Evolutionary conservation across 2,888 invertebrate genomes (phyloP), one percentile per base, ranked within the genome.

Genomic region (Microplitis manilae): DNA sequence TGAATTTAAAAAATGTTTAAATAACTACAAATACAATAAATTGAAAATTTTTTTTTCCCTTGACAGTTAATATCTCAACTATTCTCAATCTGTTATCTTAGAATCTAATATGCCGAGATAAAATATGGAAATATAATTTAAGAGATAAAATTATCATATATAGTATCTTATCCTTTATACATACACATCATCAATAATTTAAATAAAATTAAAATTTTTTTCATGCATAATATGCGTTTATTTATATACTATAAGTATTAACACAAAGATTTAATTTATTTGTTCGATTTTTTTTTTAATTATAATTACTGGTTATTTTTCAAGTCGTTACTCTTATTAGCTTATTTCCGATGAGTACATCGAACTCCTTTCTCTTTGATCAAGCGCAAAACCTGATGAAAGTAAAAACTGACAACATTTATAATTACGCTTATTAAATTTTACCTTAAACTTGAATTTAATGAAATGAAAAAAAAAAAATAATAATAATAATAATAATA

Each of bases 381-480:
- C 38, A 68, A 50, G 50, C 50, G 39, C 38, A 62, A 62, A 62
- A 62, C 62, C 2, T 62, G 15, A 62, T 62, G 62, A 62, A 62
- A 62, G 62, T 15, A 15, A 62, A 17, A 17, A 8, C 13, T 50
- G 50, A 8, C 15, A 17, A 15, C 17, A 17, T 62, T 15, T 62
- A 15, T 20, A 17, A 62, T 62, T 20, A 20, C 4, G 15, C 20
- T 20, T 17, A 62, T 20, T 62, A 62, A 62, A 62, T 62, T 59
- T 13, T 59, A 13, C n/a, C 59, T 59, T 59, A 59, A n/a, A 59
- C n/a, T 13, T 59, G 20, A 17, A 6, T 64, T 64, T 67, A 20
- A 13, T 30, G 9, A 39, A 39, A 67, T 13, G 30, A 67, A 62
- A 62, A 13, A 61, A n/a, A 62, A 15, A 62, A 15, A 62, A 13